phyloP scores from a whole-genome alignment of 2,797 vertebrate species.

The Alcedo quadribrachys region DNA sequence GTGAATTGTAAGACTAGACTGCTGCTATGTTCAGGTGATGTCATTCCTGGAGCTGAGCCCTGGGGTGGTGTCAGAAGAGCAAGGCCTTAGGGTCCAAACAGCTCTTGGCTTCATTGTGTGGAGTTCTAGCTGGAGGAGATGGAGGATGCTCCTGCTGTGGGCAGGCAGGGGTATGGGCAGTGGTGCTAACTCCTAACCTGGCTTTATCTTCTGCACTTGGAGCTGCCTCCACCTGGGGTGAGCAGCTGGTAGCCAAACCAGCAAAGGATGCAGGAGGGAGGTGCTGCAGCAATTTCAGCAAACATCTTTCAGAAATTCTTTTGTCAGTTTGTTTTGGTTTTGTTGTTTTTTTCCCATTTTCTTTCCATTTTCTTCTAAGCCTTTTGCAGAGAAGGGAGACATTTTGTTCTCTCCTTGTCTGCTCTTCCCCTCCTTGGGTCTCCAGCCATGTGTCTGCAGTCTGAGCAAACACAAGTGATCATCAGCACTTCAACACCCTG shows the following conservation, averaged over 20 bases:
- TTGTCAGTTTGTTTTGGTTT: neutral
- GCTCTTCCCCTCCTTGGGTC: neutral
- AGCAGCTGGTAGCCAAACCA: neutral
- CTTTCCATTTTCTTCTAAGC: neutral
- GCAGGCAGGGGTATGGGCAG: neutral
- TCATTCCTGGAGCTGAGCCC: neutral
- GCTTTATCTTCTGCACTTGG: neutral
- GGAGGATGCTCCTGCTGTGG: neutral
- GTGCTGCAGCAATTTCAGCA: neutral
- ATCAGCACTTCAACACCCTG: neutral
- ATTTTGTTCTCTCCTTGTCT: constrained; percentile 25
- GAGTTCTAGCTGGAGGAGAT: neutral
- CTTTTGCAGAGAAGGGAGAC: neutral
- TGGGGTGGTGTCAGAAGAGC: neutral
- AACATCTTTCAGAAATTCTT: neutral
- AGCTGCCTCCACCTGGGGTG: neutral
- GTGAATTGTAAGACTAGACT: neutral
- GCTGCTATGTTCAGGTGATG: neutral
- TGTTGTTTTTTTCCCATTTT: neutral
- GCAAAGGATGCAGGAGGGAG: neutral
- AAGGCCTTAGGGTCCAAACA: neutral
- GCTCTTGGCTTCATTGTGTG: neutral
- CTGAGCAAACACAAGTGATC: neutral
- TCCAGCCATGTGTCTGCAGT: neutral
- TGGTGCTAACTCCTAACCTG: neutral